Percentiles rank a stretch among this genome's conserved stretches.
Conservation (phyloP, 1,140 invertebrate genomes). For the Pectinophora gossypiella region DNA sequence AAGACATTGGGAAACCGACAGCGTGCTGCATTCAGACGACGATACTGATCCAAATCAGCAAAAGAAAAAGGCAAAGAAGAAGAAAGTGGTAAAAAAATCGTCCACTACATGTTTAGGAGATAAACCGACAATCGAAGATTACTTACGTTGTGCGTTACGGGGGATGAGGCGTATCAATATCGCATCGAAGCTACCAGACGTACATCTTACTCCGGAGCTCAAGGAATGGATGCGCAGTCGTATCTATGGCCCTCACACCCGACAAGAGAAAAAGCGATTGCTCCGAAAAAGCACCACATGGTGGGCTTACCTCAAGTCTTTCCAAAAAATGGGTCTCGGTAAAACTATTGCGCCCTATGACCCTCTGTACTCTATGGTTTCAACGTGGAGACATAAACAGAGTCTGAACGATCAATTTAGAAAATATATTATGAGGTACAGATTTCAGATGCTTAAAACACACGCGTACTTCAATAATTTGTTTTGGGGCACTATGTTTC, state of each 20-base stretch:
- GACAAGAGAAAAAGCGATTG: slow-evolving; percentile 27
- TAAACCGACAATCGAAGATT: slow-evolving; percentile 47
- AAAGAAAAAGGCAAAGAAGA: slow-evolving; percentile 47
- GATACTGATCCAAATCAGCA: slow-evolving; percentile 35
- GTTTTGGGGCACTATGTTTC: slow-evolving; percentile 57
- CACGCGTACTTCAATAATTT: slow-evolving; percentile 52
- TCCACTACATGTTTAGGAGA: slow-evolving; percentile 45
- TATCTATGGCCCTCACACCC: slow-evolving; percentile 42
- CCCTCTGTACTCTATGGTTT: slow-evolving; percentile 29
- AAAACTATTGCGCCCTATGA: slow-evolving; percentile 39
- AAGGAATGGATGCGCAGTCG: slow-evolving; percentile 61
- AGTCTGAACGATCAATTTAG: slow-evolving; percentile 46
- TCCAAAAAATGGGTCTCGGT: slow-evolving; percentile 27
- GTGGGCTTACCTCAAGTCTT: slow-evolving; percentile 39
- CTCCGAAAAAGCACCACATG: slow-evolving; percentile 35
- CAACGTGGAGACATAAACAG: slow-evolving; percentile 47
- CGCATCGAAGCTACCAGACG: slow-evolving; percentile 51
- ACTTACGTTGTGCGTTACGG: slow-evolving; percentile 50
- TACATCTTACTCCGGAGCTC: slow-evolving; percentile 52
- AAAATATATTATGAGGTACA: slow-evolving; percentile 40
- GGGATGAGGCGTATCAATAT: slow-evolving; percentile 44
- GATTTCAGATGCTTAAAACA: slow-evolving; percentile 38
- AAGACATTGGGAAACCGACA: slow-evolving; percentile 57
- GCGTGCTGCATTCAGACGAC: slow-evolving; percentile 33
- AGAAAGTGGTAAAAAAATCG: neutral